phyloP scores from a whole-genome alignment of 35 echinoderm and acorn worm genomes.

The Patiria miniata region DNA sequence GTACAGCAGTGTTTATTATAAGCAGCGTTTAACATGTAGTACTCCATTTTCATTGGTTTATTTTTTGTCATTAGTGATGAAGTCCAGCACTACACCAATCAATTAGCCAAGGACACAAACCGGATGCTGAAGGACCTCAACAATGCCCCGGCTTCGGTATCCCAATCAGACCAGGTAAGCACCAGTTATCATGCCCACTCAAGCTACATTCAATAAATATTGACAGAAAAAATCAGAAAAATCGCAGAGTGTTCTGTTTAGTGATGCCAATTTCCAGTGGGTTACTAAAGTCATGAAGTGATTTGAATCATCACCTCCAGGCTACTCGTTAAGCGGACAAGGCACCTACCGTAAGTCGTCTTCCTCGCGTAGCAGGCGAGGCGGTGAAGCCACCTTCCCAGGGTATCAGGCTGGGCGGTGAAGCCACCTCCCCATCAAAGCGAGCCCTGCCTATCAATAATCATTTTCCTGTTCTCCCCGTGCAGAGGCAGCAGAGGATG shows the following conservation, averaged over 20 bases:
- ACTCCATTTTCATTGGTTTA: background rate
- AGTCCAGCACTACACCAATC: slow-evolving; percentile 94
- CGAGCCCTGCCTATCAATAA: too few relatives aligned
- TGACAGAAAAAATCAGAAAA: background rate
- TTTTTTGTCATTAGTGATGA: slow-evolving; percentile 70
- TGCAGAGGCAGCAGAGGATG: slow-evolving; percentile 92
- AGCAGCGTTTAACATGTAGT: background rate
- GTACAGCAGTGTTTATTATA: background rate
- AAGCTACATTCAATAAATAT: background rate
- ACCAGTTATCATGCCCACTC: too few relatives aligned
- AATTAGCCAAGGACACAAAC: slow-evolving; percentile 96
- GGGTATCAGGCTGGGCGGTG: too few relatives aligned
- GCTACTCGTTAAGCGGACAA: background rate
- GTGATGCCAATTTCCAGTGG: background rate
- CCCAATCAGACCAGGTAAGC: slow-evolving; percentile 74
- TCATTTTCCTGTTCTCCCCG: background rate
- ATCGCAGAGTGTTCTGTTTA: background rate
- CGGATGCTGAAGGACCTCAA: slow-evolving; percentile 85
- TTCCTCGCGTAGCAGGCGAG: too few relatives aligned
- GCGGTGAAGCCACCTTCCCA: too few relatives aligned
- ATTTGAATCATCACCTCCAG: too few relatives aligned
- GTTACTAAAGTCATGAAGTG: background rate
- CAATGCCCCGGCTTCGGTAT: slow-evolving; percentile 51
- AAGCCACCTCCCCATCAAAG: too few relatives aligned
- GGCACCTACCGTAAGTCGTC: too few relatives aligned